Percentiles rank a stretch among this genome's conserved stretches.
Conservation (phyloP, 2,888 invertebrate genomes). For the Melinaea marsaeus region DNA sequence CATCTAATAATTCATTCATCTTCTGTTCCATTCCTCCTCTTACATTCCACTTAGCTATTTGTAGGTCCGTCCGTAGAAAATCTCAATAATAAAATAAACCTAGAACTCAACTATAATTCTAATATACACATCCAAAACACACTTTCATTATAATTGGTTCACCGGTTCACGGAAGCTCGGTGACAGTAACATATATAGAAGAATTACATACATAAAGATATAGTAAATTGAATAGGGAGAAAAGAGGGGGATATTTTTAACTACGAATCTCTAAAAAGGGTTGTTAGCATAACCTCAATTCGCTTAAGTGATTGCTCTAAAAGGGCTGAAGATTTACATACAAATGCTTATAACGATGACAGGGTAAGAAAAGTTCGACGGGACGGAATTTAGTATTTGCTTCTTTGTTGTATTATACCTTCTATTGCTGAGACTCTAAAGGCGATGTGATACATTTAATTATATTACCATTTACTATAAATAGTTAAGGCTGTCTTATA, state of each 20-base stretch:
- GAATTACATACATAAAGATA: not conserved
- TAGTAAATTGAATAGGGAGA: not conserved
- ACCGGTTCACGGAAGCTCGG: no score
- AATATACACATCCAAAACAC: no score
- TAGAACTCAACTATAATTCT: no score
- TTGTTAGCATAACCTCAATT: conserved; percentile 22
- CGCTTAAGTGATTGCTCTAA: conserved; percentile 24
- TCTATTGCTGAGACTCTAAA: not conserved
- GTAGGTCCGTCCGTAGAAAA: no score
- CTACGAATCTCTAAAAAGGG: conserved; percentile 10
- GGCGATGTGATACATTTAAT: not conserved
- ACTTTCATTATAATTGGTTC: no score
- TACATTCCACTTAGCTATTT: no score
- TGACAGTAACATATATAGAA: no score
- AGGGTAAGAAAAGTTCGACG: conserved; percentile 9
- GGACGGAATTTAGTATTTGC: not conserved
- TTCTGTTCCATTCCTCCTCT: no score
- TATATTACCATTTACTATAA: not conserved
- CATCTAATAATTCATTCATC: no score
- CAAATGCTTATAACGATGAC: conserved; percentile 15
- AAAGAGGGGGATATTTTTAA: not conserved
- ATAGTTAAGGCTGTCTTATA: not conserved
- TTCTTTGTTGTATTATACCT: not conserved
- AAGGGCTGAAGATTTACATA: conserved; percentile 19
- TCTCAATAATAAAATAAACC: no score